These are phyloP conservation scores for Solea senegalensis DNA, from an alignment of 2,113 vertebrate species.

Conservation along the genomic window DNA sequence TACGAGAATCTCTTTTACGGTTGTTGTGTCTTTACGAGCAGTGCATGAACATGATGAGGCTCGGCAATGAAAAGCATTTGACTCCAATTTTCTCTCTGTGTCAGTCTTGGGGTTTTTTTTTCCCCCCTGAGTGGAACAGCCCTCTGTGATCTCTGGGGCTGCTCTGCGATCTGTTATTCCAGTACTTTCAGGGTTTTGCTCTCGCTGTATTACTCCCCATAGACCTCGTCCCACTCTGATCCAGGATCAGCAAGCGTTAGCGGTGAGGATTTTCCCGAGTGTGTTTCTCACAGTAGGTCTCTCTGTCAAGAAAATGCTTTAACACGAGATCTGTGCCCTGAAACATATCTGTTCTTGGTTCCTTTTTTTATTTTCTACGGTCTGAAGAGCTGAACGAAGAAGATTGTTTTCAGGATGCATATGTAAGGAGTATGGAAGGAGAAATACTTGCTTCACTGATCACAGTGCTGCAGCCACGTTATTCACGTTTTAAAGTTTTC, in stretches of 20 bases:
- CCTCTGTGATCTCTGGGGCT: conserved; percentile 45
- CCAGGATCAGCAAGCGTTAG: conserved; percentile 69
- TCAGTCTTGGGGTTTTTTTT: conserved; percentile 10
- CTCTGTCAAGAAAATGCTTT: conserved; percentile 81
- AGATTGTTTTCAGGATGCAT: conserved; percentile 12
- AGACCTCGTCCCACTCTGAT: conserved; percentile 66
- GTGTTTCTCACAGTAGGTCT: conserved; percentile 77
- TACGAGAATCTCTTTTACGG: conserved; percentile 3
- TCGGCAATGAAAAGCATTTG: conserved; percentile 13
- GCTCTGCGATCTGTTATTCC: conserved; percentile 51
- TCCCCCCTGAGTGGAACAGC: conserved; percentile 8
- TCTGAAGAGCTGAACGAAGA: conserved; percentile 71
- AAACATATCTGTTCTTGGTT: conserved; percentile 86
- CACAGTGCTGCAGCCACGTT: too few relatives aligned
- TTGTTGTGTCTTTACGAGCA: neutral
- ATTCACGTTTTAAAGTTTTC: too few relatives aligned
- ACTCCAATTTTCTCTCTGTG: conserved; percentile 46
- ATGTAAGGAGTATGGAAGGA: too few relatives aligned
- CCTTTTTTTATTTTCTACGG: conserved; percentile 86
- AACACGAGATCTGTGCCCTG: conserved; percentile 78
- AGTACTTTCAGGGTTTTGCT: conserved; percentile 53
- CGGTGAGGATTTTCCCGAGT: conserved; percentile 38
- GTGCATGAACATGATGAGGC: conserved; percentile 19
- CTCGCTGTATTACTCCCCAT: conserved; percentile 61
- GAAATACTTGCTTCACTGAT: too few relatives aligned